Base-by-base conservation (phyloP, 2,113 vertebrate species). In the Vidua macroura region DNA sequence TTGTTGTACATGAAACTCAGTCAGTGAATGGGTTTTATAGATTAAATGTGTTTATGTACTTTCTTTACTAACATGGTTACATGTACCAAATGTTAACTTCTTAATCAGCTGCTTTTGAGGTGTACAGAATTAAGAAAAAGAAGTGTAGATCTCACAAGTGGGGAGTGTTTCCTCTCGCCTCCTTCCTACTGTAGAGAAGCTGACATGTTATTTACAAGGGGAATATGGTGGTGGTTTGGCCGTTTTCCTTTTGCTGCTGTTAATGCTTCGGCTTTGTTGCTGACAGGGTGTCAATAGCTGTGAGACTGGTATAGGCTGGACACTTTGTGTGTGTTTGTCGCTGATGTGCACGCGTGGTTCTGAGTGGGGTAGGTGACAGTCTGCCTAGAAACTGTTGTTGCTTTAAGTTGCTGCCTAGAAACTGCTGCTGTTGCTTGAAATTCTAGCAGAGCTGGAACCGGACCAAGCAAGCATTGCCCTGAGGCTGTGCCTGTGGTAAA, bases 341-440 rank as follows among this genome's bases (percentile, higher is more conserved):
- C 35, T 59, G 27, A 4, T 76, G 35, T 27, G 20, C 35, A 15
- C 0, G 0, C 1, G 5, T 39, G 23, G 30, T 30, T 80, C 44
- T 35, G 49, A 51, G 25, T 0, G 10, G 39, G 33, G 41, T 6
- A 4, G 44, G 5, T 39, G 46, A 16, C 6, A 14, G 30, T 15
- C 66, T 75, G 56, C 39, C 19, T 39, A 16, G 25, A 51, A 78
- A 52, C 10, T 10, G 0, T 5, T 59, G 10, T 22, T 67, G 51
- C 37, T 75, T 70, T 60, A 41, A 74, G 15, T 62, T 75, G 21
- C 19, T 53, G 51, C 15, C 39, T 44, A 4, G 39, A 25, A 73
- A 19, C 3, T 7, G 1, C 3, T 7, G 1, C 3, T 55, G 10
- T 41, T 67, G 43, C 31, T 79, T 62, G 55, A 70, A 60, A 19